Evolutionary conservation across 2,113 vertebrate genomes (phyloP), one percentile per base, ranked within the genome.

Genomic region (Pyxicephalus adspersus): DNA sequence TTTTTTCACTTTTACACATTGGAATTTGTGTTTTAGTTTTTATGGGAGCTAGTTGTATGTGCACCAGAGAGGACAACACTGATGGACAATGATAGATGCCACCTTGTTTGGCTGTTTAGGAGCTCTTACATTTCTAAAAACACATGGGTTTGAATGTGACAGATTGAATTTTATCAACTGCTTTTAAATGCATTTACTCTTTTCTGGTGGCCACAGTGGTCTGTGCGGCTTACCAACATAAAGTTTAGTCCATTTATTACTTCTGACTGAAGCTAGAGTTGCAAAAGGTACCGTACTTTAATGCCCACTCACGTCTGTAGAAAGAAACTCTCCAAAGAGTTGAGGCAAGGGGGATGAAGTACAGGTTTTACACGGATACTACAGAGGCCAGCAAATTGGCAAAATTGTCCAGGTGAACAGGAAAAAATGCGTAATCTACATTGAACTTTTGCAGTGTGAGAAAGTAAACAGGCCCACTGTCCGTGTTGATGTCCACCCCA

Each of bases 371-470:
- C 91, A 94, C 55, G 96, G 96, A 83, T 95, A 97, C 87, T 96
- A 96, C 91, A 98, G 97, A 90, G 96, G 97, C 76, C 96, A 98
- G 88, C 97, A 98, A 84, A 96, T 98, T 0, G 94, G 96, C 85
- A 97, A 98, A 90, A 96, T 96, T 8, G 96, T 98, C 57, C 96
- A 97, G 89, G 96, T 97, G 76, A 97, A 96, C 90, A 95, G 96
- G 80, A 97, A 97, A 86, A 97, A 97, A 7, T 96, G 97, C 0
- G 96, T 97, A 68, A 96, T 97, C 91, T 96, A 97, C 90, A 96
- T 96, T 7, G 95, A 98, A 84, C 93, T 94, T 2, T 96, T 97
- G 31, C 96, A 98, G 90, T 94, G 92, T 5, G 95, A 98, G 89
- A 97, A 97, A 90, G 96, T 96, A 11, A 96, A 97, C 0, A 95